These are phyloP conservation scores for Suncus etruscus DNA, from an alignment of 2,113 vertebrate species.

Conservation along the genomic window DNA sequence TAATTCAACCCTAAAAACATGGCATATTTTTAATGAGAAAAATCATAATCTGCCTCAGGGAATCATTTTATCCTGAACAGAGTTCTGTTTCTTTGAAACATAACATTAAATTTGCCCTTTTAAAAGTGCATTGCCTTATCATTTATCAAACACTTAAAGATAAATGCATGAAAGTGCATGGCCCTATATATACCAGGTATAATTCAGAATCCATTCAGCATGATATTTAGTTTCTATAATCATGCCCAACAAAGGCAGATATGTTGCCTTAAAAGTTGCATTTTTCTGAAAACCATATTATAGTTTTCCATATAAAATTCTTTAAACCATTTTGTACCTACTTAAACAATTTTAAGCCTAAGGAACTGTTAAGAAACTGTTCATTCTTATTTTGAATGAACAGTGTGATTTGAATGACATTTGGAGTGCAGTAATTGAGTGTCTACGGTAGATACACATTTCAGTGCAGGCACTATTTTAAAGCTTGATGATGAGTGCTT, in stretches of 20 bases:
- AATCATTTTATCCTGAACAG: background rate
- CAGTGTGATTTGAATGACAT: background rate
- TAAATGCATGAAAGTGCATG: background rate
- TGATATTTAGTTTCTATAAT: constrained; percentile 9
- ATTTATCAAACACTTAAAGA: background rate
- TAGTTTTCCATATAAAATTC: background rate
- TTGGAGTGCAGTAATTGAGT: background rate
- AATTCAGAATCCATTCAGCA: background rate
- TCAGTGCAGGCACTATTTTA: background rate
- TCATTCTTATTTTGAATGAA: background rate
- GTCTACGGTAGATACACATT: background rate
- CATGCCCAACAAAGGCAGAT: background rate
- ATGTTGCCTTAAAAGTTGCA: background rate
- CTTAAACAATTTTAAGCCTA: constrained; percentile 10
- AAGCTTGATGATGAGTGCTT: background rate
- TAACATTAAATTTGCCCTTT: background rate
- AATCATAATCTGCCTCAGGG: background rate
- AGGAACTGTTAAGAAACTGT: constrained; percentile 10
- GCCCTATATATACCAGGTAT: background rate
- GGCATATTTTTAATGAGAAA: constrained; percentile 20
- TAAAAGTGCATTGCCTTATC: background rate
- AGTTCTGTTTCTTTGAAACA: constrained; percentile 18
- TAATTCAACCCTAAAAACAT: background rate
- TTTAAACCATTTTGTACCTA: background rate
- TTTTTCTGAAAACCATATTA: constrained; percentile 1